phyloP scores from a whole-genome alignment of 2,113 vertebrate genomes.

The Etheostoma spectabile region DNA sequence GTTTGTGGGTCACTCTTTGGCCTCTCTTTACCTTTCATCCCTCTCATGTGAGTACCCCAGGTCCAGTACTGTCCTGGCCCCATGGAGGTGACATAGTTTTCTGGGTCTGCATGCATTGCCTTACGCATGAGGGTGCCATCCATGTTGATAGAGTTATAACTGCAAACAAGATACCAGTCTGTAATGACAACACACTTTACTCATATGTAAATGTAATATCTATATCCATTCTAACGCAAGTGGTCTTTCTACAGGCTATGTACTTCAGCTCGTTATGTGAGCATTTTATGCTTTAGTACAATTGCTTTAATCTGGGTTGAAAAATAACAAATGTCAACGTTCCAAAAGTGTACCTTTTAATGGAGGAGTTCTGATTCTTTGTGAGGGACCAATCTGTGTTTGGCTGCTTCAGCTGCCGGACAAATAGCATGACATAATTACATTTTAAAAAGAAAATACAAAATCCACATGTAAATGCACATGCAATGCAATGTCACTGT shows the following conservation, averaged over 20 bases:
- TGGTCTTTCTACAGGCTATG: background rate
- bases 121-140: constrained; percentile 88
- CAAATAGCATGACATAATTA: background rate
- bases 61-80: constrained; percentile 89
- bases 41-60: constrained; percentile 84
- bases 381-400: constrained; percentile 90
- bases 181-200: constrained; percentile 10
- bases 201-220: background rate
- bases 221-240: background rate
- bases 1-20: background rate
- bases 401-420: constrained; percentile 88
- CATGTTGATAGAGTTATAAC: constrained; percentile 91
- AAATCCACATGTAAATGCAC: background rate
- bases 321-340: background rate
- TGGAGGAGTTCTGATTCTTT: constrained; percentile 84
- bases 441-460: background rate
- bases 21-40: constrained; percentile 70
- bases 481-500: background rate
- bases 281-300: background rate
- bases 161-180: constrained; percentile 52
- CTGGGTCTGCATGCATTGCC: constrained; percentile 88
- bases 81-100: constrained; percentile 87
- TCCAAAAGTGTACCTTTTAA: constrained; percentile 86
- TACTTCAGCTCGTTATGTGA: background rate
- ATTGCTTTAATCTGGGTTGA: background rate